Evolutionary conservation across 2,888 invertebrate species (phyloP).

Genomic region (Hyposoter didymator): DNA sequence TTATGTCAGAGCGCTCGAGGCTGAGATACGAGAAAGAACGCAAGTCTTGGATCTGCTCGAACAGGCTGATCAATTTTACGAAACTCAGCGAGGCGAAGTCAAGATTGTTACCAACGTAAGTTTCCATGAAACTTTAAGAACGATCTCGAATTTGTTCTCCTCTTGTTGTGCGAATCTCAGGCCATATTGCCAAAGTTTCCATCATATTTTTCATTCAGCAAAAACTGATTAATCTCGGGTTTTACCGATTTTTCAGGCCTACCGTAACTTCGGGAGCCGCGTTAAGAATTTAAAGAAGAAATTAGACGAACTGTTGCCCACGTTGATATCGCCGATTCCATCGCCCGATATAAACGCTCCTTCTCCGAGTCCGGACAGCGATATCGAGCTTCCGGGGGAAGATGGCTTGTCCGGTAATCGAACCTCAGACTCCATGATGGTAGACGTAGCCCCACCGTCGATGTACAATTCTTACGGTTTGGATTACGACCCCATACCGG

Average conservation of each 20-base stretch:
- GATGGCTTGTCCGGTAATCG: slow-evolving; percentile 76
- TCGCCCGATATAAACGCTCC: slow-evolving; percentile 88
- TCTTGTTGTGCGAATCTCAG: neutral
- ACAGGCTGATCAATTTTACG: slow-evolving; percentile 94
- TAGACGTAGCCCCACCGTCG: slow-evolving; percentile 80
- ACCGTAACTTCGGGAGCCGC: slow-evolving; percentile 95
- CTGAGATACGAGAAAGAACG: slow-evolving; percentile 93
- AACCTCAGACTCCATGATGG: slow-evolving; percentile 74
- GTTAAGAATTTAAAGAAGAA: slow-evolving; percentile 94
- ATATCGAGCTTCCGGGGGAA: slow-evolving; percentile 90
- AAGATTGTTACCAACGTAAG: slow-evolving; percentile 97
- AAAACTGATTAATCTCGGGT: neutral
- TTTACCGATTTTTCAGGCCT: slow-evolving; percentile 88
- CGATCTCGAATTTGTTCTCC: neutral
- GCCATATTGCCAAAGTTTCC: neutral
- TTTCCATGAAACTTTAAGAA: slow-evolving; percentile 72
- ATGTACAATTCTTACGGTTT: slow-evolving; percentile 82
- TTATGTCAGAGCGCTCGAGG: slow-evolving; percentile 92
- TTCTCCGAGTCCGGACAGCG: slow-evolving; percentile 93
- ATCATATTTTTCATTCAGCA: neutral
- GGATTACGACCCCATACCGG: slow-evolving; percentile 80
- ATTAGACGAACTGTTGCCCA: slow-evolving; percentile 92
- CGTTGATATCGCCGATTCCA: slow-evolving; percentile 88
- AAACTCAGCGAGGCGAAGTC: slow-evolving; percentile 96
- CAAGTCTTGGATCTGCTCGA: slow-evolving; percentile 91